A percentile compares a stretch with the other conserved stretches of the same genome.
phyloP scores from a whole-genome alignment of 37 sponge, comb jelly and placozoan species.

The Aplysina aerophoba region DNA sequence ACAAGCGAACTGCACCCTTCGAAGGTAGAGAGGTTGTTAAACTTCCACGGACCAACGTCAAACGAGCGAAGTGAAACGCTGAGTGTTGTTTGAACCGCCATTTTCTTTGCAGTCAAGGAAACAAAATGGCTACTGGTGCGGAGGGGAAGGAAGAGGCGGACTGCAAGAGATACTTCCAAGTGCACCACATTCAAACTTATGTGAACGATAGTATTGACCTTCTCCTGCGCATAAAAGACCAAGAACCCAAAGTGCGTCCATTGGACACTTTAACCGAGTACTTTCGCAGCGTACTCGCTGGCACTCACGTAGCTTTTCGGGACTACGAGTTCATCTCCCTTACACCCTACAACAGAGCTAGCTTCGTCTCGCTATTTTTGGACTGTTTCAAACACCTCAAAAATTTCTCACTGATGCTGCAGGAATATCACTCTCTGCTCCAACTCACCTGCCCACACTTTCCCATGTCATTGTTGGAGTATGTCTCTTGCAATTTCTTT shows the following conservation, averaged over 20 bases:
- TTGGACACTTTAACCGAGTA: conserved; percentile 70
- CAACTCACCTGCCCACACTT: conserved; percentile 76
- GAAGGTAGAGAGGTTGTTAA: not conserved
- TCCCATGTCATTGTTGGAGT: conserved; percentile 35
- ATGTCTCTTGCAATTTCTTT: not conserved
- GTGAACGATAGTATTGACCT: conserved; percentile 60
- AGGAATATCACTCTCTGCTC: conserved; percentile 67
- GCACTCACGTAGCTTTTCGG: conserved; percentile 74
- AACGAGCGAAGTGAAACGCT: not conserved
- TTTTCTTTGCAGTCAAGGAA: not conserved
- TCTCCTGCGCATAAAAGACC: conserved; percentile 52
- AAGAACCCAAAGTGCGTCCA: conserved; percentile 75
- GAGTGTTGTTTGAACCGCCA: not conserved
- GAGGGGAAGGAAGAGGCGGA: not conserved
- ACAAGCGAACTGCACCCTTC: conserved; percentile 16
- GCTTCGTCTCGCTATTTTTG: conserved; percentile 66
- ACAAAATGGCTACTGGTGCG: too few species aligned
- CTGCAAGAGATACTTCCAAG: conserved; percentile 58
- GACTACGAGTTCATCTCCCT: conserved; percentile 68
- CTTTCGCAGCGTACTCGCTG: conserved; percentile 64
- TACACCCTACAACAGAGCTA: conserved; percentile 82
- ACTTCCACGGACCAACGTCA: conserved; percentile 17
- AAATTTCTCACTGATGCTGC: conserved; percentile 42
- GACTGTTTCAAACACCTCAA: conserved; percentile 52
- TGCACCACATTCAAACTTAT: conserved; percentile 76